A percentile compares a stretch with the other conserved stretches of the same genome.
Conservation (phyloP, 2,888 invertebrate species). For the Pyrrhia umbra region DNA sequence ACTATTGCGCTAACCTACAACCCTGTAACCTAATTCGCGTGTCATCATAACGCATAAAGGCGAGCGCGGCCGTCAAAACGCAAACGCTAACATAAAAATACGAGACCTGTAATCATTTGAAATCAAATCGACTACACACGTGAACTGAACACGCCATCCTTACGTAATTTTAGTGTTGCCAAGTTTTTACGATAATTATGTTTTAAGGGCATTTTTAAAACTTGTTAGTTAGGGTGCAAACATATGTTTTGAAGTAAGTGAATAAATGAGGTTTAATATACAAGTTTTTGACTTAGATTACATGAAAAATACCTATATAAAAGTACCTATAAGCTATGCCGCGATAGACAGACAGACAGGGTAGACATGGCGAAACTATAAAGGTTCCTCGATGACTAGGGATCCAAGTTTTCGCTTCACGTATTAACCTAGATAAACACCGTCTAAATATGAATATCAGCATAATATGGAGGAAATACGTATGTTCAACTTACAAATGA, state of each 20-base stretch:
- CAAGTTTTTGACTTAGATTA: too few species aligned
- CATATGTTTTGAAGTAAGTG: neutral
- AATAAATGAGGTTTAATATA: neutral
- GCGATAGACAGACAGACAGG: too few species aligned
- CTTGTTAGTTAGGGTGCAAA: neutral
- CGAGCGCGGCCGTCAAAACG: conserved; percentile 50
- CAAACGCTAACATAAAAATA: conserved; percentile 67
- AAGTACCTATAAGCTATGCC: too few species aligned
- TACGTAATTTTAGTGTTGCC: conserved; percentile 50
- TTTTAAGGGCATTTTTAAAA: neutral
- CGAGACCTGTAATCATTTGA: conserved; percentile 62
- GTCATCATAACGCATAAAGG: conserved; percentile 48
- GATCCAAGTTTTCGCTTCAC: too few species aligned
- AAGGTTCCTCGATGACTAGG: too few species aligned
- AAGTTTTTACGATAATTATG: conserved; percentile 11
- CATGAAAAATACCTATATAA: too few species aligned
- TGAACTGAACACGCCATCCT: conserved; percentile 68
- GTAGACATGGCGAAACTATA: too few species aligned
- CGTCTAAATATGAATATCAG: too few species aligned
- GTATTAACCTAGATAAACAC: too few species aligned
- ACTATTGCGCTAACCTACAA: conserved; percentile 48
- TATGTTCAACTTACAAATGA: too few species aligned
- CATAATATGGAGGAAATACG: too few species aligned
- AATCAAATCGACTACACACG: conserved; percentile 66
- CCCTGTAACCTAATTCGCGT: conserved; percentile 57